Percentiles rank a stretch among this genome's conserved stretches.
Evolutionary conservation across 2,797 vertebrate species (phyloP).

Genomic region (Danio choprae): DNA sequence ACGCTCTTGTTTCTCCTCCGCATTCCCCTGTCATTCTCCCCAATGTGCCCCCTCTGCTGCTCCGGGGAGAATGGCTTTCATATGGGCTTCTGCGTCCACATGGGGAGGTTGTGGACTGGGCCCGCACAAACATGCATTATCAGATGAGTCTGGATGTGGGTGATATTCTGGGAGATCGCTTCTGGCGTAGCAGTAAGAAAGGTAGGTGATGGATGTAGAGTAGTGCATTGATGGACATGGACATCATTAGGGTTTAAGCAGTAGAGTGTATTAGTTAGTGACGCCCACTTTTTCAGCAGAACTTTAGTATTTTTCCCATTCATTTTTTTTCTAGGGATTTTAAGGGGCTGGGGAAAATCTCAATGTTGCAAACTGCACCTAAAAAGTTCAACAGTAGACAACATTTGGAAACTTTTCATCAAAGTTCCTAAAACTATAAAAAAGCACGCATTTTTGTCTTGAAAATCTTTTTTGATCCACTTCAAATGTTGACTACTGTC

Average conservation of each 20-base stretch:
- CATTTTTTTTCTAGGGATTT: too few species aligned
- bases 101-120: slow-evolving; percentile 29
- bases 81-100: slow-evolving; percentile 51
- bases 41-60: slow-evolving; percentile 56
- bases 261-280: too few species aligned
- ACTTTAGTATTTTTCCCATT: too few species aligned
- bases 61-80: slow-evolving; percentile 59
- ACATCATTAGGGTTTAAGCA: background rate
- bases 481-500: too few species aligned
- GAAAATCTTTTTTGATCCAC: too few species aligned
- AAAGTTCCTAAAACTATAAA: too few species aligned
- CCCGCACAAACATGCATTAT: slow-evolving; percentile 48
- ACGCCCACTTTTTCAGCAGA: too few species aligned
- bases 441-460: too few species aligned
- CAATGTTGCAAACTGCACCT: too few species aligned
- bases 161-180: slow-evolving; percentile 81
- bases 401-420: too few species aligned
- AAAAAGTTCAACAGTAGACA: too few species aligned
- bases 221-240: background rate
- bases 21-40: slow-evolving; percentile 58
- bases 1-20: slow-evolving; percentile 76
- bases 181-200: slow-evolving; percentile 83
- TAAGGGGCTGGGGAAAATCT: too few species aligned
- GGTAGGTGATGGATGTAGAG: slow-evolving; percentile 69
- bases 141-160: slow-evolving; percentile 66